Evolutionary conservation across 1,140 invertebrate species (phyloP), one percentile per base, ranked within the genome.

Genomic region (Xylocopa sonorina): DNA sequence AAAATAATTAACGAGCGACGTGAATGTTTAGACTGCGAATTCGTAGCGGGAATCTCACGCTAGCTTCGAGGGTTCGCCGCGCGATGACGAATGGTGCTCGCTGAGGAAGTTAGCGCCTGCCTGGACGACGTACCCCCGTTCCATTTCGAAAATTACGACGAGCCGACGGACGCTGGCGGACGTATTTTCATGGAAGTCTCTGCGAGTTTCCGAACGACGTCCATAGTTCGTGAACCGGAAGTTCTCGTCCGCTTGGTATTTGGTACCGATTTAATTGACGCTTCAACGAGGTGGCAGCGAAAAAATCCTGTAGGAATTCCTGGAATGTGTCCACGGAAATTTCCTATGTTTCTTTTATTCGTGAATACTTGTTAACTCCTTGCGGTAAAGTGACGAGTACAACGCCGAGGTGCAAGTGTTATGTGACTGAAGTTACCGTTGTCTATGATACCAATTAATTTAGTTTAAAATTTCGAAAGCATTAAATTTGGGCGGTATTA

Each of bases 131-230:
- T 69, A 78, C 46, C 71, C 57, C 51, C 58, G 24, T 46, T 78
- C 76, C 67, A 72, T 78, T 72, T 62, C 76, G 7, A 72, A 78
- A 78, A 78, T 78, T 78, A 78, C 76, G 67, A 43, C 29, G 14
- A 51, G 43, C 53, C 34, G 18, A n/a, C n/a, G 18, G 53, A 72
- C 48, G n/a, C n/a, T n/a, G n/a, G n/a, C n/a, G n/a, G n/a, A n/a
- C n/a, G n/a, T n/a, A n/a, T n/a, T n/a, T n/a, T n/a, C n/a, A n/a
- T n/a, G n/a, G n/a, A n/a, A n/a, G n/a, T n/a, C n/a, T n/a, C n/a
- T n/a, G n/a, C n/a, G n/a, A n/a, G n/a, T n/a, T 14, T 18, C 21
- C 34, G 6, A 29, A 9, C 32, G 57, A 69, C 29, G 64, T 69
- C 29, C 51, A 69, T 46, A 24, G 38, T 72, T 72, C 43, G 53